phyloP scores from a whole-genome alignment of 37 sponge, comb jelly and placozoan species.

The Haliclona indistincta region DNA sequence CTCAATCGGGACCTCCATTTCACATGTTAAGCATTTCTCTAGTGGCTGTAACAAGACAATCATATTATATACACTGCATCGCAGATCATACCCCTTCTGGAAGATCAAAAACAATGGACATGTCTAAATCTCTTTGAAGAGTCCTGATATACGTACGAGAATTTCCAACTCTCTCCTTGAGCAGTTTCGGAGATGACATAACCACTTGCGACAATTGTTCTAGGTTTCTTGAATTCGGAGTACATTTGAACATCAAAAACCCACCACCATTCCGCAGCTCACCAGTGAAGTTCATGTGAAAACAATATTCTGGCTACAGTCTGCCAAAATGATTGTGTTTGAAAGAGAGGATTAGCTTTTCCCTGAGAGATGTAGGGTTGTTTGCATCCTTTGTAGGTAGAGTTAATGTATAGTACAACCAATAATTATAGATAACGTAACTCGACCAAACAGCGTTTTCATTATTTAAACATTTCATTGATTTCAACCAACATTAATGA shows the following conservation, averaged over 20 bases:
- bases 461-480: too few relatives aligned
- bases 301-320: too few relatives aligned
- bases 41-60: neutral
- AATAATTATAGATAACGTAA: too few relatives aligned
- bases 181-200: slow-evolving; percentile 16
- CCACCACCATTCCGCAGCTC: slow-evolving; percentile 19
- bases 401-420: too few relatives aligned
- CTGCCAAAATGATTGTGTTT: too few relatives aligned
- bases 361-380: too few relatives aligned
- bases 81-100: slow-evolving; percentile 14
- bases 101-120: slow-evolving; percentile 2
- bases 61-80: neutral
- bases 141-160: slow-evolving; percentile 47
- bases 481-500: too few relatives aligned
- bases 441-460: too few relatives aligned
- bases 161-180: slow-evolving; percentile 41
- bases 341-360: too few relatives aligned
- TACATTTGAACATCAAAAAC: slow-evolving; percentile 15
- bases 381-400: too few relatives aligned
- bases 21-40: slow-evolving; percentile 31
- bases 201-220: slow-evolving; percentile 25
- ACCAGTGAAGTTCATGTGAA: too few relatives aligned
- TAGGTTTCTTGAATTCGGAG: slow-evolving; percentile 11
- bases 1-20: neutral
- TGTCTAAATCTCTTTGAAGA: slow-evolving; percentile 41